Percentiles rank a stretch among this genome's conserved stretches.
phyloP scores from a whole-genome alignment of 1,140 invertebrate species.

The Drosophila kikkawai region DNA sequence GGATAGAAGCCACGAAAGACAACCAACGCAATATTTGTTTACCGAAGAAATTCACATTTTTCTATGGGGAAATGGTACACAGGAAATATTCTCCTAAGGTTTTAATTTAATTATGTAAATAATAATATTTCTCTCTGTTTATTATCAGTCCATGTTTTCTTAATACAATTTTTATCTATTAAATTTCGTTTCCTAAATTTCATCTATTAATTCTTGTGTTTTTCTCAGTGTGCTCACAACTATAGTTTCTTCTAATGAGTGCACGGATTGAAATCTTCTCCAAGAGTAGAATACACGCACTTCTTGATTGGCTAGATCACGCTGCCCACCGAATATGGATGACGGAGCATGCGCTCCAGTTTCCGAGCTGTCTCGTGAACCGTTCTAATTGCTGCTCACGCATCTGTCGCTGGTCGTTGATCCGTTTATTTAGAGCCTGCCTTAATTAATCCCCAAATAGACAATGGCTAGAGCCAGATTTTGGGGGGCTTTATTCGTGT shows the following conservation, averaged over 20 bases:
- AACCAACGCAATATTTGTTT: conserved; percentile 56
- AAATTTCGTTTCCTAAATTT: not conserved
- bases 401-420: conserved; percentile 47
- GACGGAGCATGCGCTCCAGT: conserved; percentile 44
- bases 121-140: not conserved
- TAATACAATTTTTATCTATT: no score
- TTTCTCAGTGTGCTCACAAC: not conserved
- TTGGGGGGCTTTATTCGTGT: conserved; percentile 2
- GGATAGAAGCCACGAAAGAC: conserved; percentile 4
- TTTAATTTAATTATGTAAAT: not conserved
- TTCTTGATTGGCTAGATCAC: conserved; percentile 24
- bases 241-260: not conserved
- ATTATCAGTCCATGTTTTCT: no score
- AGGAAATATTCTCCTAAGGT: not conserved
- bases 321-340: conserved; percentile 5
- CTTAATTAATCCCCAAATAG: conserved; percentile 71
- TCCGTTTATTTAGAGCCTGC: conserved; percentile 63
- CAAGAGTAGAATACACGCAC: not conserved
- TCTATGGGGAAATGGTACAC: conserved; percentile 1
- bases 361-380: conserved; percentile 30
- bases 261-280: not conserved
- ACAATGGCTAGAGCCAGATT: conserved; percentile 31
- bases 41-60: conserved; percentile 54
- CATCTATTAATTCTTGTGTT: not conserved
- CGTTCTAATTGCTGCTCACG: conserved; percentile 70